Evolutionary conservation across 2,797 vertebrate genomes (phyloP), one percentile per base, ranked within the genome.

Genomic region (Myotis planiceps): DNA sequence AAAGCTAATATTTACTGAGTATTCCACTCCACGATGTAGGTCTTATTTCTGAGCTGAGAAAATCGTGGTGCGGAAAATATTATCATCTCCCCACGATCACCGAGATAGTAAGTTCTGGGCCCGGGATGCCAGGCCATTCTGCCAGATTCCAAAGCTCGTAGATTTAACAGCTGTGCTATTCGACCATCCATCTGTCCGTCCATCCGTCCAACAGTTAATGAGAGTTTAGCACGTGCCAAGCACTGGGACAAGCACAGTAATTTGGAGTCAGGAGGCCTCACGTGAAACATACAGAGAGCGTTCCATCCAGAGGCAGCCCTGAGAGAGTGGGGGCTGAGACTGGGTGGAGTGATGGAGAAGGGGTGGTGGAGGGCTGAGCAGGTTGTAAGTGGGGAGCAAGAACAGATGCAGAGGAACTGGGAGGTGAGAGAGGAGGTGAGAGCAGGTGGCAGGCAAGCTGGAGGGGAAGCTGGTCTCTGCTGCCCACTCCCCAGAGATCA

Each of bases 1-100:
- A 90, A 51, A 79, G 34, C 6, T 79, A 53, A 32, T 42, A 49
- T 34, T 87, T 79, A 18, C 66, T 53, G 19, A 69, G 55, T 47
- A 49, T 34, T 51, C 7, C 32, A 21, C 18, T 90, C 2, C 27
- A 27, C 25, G 15, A 37, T 18, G 3, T 12, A 55, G 16, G 21
- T 55, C n/a, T 25, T 91, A 45, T 63, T 90, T 85, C 82, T 79
- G 42, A 81, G n/a, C 63, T 88, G 45, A 51, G 47, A 95, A 79
- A 68, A 92, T 49, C 37, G 9, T 39, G 25, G 13, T n/a, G 7
- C 42, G 23, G 27, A 75, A 79, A 72, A 80, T 27, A 27, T 71
- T 42, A 65, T 69, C 9, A 25, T 71, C 49, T 80, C 12, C 25
- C 39, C 4, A 71, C 23, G 23, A 39, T 85, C 42, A 34, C 25